These are phyloP conservation scores for Bradypodion ventrale DNA, from an alignment of 2,797 vertebrate species.

Conservation along the genomic window DNA sequence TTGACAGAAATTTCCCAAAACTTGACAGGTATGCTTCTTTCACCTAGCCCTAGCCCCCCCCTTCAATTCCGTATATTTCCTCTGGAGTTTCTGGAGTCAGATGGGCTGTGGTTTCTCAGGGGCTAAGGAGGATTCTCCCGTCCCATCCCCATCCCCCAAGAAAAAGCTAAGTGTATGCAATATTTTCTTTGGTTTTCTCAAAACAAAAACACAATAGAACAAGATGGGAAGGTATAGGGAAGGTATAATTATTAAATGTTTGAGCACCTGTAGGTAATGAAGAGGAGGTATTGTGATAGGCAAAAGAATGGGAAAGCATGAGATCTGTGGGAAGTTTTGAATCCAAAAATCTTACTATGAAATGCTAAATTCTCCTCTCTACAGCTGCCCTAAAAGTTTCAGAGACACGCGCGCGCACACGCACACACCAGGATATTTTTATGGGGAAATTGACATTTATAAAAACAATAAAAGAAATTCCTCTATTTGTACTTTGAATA, in stretches of 20 bases:
- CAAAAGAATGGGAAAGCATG: background rate
- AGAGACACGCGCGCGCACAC: too few species aligned
- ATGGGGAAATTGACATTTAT: background rate
- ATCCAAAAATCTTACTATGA: background rate
- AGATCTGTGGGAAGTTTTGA: background rate
- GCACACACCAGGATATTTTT: background rate
- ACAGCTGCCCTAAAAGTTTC: background rate
- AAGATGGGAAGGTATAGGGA: too few species aligned
- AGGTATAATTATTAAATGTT: background rate
- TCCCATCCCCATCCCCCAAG: too few species aligned
- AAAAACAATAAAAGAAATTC: background rate
- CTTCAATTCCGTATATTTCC: background rate
- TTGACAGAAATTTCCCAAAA: too few species aligned
- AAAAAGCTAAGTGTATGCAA: background rate
- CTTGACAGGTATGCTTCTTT: too few species aligned
- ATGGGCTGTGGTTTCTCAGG: background rate
- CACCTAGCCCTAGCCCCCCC: too few species aligned
- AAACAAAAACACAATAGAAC: too few species aligned
- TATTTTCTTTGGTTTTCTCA: background rate
- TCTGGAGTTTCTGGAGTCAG: background rate
- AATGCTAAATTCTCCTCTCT: background rate
- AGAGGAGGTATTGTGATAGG: too few species aligned
- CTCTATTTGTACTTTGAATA: background rate
- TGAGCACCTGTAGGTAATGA: background rate
- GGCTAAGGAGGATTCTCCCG: too few species aligned